Base-by-base conservation (phyloP, 2,113 vertebrate species). In the Gnathonemus longibarbis region DNA sequence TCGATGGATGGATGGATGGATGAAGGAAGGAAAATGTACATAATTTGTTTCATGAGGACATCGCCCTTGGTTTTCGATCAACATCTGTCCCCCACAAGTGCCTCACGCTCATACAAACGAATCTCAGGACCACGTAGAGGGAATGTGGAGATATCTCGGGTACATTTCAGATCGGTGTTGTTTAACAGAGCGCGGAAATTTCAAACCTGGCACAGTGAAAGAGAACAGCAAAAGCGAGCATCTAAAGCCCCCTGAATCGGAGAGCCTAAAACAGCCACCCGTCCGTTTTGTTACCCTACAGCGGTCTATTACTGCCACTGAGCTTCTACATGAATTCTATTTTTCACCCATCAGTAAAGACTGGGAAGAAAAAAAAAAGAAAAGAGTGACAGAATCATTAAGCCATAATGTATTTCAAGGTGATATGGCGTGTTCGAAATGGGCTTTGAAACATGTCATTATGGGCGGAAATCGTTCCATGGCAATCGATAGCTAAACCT, bases 311-410 rank as follows among this genome's bases (percentile, higher is more conserved):
- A 87, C 13, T 21, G 50, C 49, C 50, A 35, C 50, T 53, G 27
- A 53, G 85, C 49, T 27, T 50, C 49, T 53, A 87, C 50, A 87
- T 39, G 50, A 53, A 87, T 53, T 56, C 49, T 87, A 87, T 52
- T 35, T 48, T 46, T 84, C 83, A 84, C 24, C 39, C 83, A n/a
- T 84, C 45, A 46, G 83, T 84, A 87, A 87, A 53, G n/a, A 56
- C 27, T 53, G 48, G 46, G 83, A 21, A 8, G 83, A 17, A 8
- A n/a, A 84, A 48, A 84, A 50, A 48, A 85, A 84, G 39, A 35
- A n/a, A 8, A 85, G 90, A 50, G 87, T 90, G 91, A 91, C 89
- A 49, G 88, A 85, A 50, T 93, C 92, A 93, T 90, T 93, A 91
- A 87, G 89, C 88, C 84, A 31, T 92, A 87, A 93, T 89, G 88